These are phyloP conservation scores for Phengaris alcon DNA, from an alignment of 2,888 invertebrate genomes.

Conservation along the genomic window DNA sequence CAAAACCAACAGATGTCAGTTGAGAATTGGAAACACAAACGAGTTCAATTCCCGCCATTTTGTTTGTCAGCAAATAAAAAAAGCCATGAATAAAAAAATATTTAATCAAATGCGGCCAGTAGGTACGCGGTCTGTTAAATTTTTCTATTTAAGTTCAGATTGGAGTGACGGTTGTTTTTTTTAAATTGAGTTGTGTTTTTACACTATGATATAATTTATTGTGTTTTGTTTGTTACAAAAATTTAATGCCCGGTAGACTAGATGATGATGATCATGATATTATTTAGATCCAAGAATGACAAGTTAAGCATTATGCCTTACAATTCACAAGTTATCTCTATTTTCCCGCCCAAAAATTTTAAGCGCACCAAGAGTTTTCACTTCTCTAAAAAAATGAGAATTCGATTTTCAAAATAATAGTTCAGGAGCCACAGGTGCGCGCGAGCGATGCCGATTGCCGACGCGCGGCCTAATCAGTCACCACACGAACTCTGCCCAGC, in stretches of 20 bases:
- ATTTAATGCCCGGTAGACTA: no score
- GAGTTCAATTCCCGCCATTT: background rate
- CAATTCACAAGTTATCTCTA: no score
- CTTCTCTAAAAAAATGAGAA: background rate
- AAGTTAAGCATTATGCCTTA: no score
- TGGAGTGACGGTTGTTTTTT: background rate
- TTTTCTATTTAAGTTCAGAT: constrained; percentile 1
- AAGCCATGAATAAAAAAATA: constrained; percentile 15
- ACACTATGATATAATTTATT: background rate
- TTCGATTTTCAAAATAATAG: constrained; percentile 19
- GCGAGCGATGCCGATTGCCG: background rate
- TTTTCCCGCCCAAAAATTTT: no score
- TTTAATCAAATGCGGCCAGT: background rate
- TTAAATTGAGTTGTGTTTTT: constrained; percentile 1
- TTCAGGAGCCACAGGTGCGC: constrained; percentile 15
- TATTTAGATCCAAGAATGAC: no score
- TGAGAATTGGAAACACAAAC: background rate
- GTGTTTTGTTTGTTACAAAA: no score
- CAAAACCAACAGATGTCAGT: background rate
- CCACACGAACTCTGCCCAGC: background rate
- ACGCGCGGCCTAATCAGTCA: background rate
- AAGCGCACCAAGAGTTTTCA: no score
- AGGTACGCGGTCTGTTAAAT: background rate
- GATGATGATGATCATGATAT: no score
- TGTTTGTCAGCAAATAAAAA: constrained; percentile 11